Base-by-base conservation (phyloP, 2,113 vertebrate species). In the Phrynocephalus versicolor region DNA sequence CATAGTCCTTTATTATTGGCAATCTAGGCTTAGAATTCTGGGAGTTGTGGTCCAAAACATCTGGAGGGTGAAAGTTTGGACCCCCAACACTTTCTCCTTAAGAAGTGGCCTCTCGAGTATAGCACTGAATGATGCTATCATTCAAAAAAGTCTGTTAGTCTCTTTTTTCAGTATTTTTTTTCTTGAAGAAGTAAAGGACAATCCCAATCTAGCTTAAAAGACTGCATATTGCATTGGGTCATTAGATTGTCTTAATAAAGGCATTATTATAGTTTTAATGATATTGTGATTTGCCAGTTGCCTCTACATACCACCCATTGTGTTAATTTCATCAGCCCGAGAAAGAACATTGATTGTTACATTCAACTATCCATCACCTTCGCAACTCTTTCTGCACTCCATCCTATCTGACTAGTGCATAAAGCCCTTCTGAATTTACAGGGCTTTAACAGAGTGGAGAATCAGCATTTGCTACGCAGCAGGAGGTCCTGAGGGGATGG, bases 361-460 rank as follows among this genome's bases (percentile, higher is more conserved):
- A 41, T 51, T 79, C 70, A 25, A 25, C 65, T n/a, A 65, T 12
- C 25, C 33, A 37, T 55, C n/a, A 45, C 1, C 4, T 77, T 2
- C 58, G 3, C n/a, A 39, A 15, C 9, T 57, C 37, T 0, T 41
- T 27, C 5, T 3, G 30, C 37, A 0, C 8, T 27, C 33, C 35
- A 76, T 0, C 19, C 60, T 82, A 57, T 14, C 16, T 8, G 27
- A 0, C 6, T 3, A 6, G 57, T n/a, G 25, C 18, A 14, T n/a
- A 30, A 55, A 51, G 21, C 39, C 60, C 4, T 2, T 0, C 2
- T 9, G 3, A 60, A 60, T 64, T 25, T 4, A 5, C n/a, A 0
- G n/a, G 1, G 8, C 10, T 55, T 25, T 41, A 30, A 23, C 30
- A 14, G n/a, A 37, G 30, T 57, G 55, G 19, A 12, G 0, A 0